Evolutionary conservation across 1,140 invertebrate species (phyloP).

Genomic region (Limonius californicus): DNA sequence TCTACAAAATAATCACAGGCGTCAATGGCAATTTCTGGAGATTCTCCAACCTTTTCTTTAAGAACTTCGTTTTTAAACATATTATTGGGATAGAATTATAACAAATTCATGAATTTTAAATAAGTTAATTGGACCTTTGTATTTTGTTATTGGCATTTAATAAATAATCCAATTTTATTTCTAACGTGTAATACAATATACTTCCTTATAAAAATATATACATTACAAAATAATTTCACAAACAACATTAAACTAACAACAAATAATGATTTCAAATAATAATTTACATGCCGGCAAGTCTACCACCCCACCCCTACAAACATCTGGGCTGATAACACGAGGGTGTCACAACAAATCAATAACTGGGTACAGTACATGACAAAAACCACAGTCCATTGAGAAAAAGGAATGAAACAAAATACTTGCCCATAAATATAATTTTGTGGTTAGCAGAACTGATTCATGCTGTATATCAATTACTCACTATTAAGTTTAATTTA

Average conservation of each 20-base stretch:
- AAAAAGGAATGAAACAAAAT: not conserved
- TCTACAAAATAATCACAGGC: constrained; percentile 65
- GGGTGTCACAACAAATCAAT: not conserved
- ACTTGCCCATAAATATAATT: not conserved
- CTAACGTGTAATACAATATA: no score
- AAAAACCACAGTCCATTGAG: not conserved
- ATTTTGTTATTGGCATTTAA: no score
- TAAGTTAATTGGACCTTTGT: no score
- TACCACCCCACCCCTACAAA: not conserved
- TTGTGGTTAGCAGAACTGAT: constrained; percentile 14
- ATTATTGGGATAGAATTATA: no score
- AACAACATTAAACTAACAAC: not conserved
- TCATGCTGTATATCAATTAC: constrained; percentile 18
- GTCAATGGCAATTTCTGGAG: constrained; percentile 58
- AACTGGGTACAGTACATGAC: not conserved
- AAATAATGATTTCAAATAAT: not conserved
- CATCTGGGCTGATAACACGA: not conserved
- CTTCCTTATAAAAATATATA: not conserved
- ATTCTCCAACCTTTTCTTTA: constrained; percentile 25
- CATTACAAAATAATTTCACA: not conserved
- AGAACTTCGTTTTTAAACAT: constrained; percentile 21
- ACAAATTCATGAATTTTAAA: no score
- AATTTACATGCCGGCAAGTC: not conserved
- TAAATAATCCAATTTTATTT: no score
- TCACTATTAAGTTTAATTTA: constrained; percentile 12